Conservation (phyloP, 2,113 vertebrate genomes). For the Pseudopipra pipra region DNA sequence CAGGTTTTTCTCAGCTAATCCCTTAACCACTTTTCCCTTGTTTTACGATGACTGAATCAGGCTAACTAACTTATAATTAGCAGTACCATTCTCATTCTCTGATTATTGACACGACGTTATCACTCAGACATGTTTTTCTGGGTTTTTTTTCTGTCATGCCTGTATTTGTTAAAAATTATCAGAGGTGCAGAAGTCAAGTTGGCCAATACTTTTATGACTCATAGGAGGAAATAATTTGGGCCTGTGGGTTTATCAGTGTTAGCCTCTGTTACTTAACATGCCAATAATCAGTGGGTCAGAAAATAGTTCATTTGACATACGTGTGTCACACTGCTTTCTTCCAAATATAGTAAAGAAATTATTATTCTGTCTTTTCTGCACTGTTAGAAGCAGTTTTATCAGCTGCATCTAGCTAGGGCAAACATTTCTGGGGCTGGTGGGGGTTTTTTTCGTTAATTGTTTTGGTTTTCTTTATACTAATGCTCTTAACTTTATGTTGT, state of each 20-base stretch:
- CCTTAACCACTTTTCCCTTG: neutral
- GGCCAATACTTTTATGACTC: neutral
- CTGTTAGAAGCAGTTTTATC: neutral
- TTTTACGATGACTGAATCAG: neutral
- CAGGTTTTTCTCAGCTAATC: constrained; percentile 23
- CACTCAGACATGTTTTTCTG: neutral
- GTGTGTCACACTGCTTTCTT: neutral
- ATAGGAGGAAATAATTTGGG: neutral
- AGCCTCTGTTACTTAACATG: neutral
- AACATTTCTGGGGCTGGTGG: neutral
- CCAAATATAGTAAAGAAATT: neutral
- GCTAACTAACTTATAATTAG: neutral
- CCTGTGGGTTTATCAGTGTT: neutral
- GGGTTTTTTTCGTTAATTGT: neutral
- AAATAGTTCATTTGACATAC: neutral
- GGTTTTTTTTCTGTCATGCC: neutral
- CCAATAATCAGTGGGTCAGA: neutral
- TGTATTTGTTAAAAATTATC: neutral
- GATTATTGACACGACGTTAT: neutral
- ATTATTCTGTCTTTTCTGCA: neutral
- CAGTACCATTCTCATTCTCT: neutral
- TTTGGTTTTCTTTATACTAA: neutral
- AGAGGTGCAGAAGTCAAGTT: neutral
- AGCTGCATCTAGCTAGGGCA: neutral
- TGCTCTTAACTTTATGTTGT: neutral